Evolutionary conservation across 2,888 invertebrate species (phyloP).

Genomic region (Ypsolopha scabrella): DNA sequence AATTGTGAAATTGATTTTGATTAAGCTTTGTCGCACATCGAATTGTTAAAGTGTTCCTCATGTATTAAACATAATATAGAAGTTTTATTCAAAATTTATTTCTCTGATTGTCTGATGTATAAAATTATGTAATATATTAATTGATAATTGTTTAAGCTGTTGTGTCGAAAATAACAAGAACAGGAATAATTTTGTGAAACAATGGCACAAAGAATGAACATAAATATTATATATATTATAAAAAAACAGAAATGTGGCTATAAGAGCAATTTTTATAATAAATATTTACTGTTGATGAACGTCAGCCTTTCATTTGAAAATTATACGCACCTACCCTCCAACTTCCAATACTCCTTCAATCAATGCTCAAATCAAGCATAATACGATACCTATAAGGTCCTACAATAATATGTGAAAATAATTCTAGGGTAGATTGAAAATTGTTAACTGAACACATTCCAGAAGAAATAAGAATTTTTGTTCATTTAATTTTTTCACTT

Average conservation of each 20-base stretch:
- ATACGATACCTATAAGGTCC: too few species aligned
- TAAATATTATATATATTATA: conserved; percentile 70
- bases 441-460: too few species aligned
- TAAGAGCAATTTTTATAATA: conserved; percentile 72
- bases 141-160: conserved; percentile 56
- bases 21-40: conserved; percentile 55
- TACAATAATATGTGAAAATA: too few species aligned
- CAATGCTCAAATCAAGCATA: too few species aligned
- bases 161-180: conserved; percentile 68
- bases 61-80: conserved; percentile 22
- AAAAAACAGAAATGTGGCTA: conserved; percentile 67
- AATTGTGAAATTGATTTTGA: conserved; percentile 50
- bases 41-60: conserved; percentile 64
- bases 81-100: conserved; percentile 50
- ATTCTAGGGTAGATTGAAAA: too few species aligned
- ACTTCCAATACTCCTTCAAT: background rate
- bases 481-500: too few species aligned
- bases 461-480: too few species aligned
- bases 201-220: conserved; percentile 70
- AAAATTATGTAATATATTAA: conserved; percentile 63
- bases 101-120: conserved; percentile 57
- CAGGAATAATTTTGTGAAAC: conserved; percentile 71
- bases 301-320: conserved; percentile 40
- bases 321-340: background rate
- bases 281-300: conserved; percentile 70